These are phyloP conservation scores for Serranus cabrilla DNA, from an alignment of 2,797 vertebrate species.

Conservation along the genomic window DNA sequence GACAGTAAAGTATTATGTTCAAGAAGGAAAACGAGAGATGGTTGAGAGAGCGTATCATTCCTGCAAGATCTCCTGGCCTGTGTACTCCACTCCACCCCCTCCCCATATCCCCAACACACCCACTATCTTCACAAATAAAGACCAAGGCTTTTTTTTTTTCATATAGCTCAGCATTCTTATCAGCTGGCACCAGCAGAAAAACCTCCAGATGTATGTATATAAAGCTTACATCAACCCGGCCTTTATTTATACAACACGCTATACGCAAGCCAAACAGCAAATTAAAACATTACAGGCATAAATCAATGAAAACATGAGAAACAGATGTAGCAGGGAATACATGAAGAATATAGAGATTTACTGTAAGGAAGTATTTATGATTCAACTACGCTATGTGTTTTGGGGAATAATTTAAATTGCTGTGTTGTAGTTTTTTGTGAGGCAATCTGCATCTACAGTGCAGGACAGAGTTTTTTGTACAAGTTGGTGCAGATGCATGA, in stretches of 20 bases:
- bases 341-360: not conserved
- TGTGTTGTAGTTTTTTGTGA: too few species aligned
- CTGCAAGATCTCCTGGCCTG: slow-evolving; percentile 24
- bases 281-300: not conserved
- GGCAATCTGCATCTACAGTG: too few species aligned
- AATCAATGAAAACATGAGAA: not conserved
- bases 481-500: too few species aligned
- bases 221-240: not conserved
- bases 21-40: slow-evolving; percentile 1
- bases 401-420: too few species aligned
- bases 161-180: slow-evolving; percentile 28
- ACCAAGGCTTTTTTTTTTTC: not conserved
- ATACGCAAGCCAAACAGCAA: not conserved
- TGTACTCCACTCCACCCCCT: not conserved
- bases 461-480: too few species aligned
- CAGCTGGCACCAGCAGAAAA: slow-evolving; percentile 23
- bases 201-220: not conserved
- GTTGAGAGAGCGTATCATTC: slow-evolving; percentile 15
- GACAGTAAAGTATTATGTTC: slow-evolving; percentile 26
- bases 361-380: not conserved
- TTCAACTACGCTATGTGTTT: not conserved
- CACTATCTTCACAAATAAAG: slow-evolving; percentile 28
- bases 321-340: not conserved
- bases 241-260: slow-evolving; percentile 4
- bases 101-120: not conserved